Evolutionary conservation across 1,140 invertebrate genomes (phyloP).

Genomic region (Rhynchophorus ferrugineus): DNA sequence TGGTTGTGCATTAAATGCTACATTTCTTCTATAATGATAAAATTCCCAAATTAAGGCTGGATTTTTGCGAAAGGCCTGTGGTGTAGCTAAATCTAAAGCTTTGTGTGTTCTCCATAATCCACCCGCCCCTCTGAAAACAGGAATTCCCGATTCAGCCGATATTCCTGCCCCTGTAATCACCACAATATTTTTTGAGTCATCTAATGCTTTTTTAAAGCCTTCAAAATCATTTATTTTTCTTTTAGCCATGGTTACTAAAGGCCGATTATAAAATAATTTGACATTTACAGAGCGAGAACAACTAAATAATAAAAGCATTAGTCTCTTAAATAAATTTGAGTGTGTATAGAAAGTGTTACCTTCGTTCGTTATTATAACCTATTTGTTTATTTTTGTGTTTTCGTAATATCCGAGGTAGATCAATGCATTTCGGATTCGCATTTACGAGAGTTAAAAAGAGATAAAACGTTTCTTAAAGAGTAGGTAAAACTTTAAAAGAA

Average conservation of each 20-base stretch:
- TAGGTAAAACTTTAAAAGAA: not conserved
- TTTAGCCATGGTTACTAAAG: slow-evolving; percentile 10
- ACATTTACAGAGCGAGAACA: not conserved
- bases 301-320: not conserved
- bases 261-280: not conserved
- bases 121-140: slow-evolving; percentile 70
- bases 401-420: not conserved
- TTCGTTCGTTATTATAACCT: not conserved
- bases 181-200: slow-evolving; percentile 52
- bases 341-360: not conserved
- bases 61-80: slow-evolving; percentile 45
- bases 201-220: slow-evolving; percentile 50
- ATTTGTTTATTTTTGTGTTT: not conserved
- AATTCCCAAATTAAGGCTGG: slow-evolving; percentile 53
- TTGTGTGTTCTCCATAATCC: slow-evolving; percentile 65
- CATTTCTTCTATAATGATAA: slow-evolving; percentile 50
- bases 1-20: slow-evolving; percentile 46
- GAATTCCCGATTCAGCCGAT: slow-evolving; percentile 75
- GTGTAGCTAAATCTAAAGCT: slow-evolving; percentile 45
- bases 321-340: not conserved
- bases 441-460: not conserved
- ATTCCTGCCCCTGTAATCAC: slow-evolving; percentile 71
- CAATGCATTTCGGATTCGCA: not conserved
- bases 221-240: slow-evolving; percentile 28
- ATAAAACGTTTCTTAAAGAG: not conserved